These are phyloP conservation scores for Dromococcyx pavoninus DNA, from an alignment of 2,797 vertebrate species.

Conservation along the genomic window DNA sequence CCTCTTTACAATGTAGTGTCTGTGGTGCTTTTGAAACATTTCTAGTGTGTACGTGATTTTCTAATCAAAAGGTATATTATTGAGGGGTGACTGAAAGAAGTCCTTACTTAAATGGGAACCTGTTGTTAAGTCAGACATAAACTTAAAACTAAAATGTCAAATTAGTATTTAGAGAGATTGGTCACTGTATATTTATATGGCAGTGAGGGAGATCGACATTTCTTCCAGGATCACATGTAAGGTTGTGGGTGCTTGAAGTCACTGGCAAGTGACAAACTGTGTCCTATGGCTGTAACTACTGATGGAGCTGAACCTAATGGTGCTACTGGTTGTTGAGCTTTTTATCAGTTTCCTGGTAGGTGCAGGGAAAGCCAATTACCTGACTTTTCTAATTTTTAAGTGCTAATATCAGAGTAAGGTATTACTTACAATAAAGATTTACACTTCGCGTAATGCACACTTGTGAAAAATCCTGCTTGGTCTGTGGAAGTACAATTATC, in stretches of 20 bases:
- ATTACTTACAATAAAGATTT: background rate
- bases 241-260: background rate
- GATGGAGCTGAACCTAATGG: background rate
- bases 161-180: background rate
- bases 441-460: background rate
- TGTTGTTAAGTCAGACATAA: background rate
- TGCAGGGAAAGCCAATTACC: background rate
- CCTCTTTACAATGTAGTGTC: background rate
- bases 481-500: background rate
- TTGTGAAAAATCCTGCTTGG: background rate
- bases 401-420: background rate
- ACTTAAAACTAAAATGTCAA: background rate
- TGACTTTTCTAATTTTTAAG: background rate
- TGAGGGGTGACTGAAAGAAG: background rate
- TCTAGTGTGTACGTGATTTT: background rate
- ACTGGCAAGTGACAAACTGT: background rate
- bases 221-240: background rate
- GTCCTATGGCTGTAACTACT: background rate
- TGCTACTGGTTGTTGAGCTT: background rate
- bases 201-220: background rate
- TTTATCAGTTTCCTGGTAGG: background rate
- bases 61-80: background rate
- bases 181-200: background rate
- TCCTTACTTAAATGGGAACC: background rate
- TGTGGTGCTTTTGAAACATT: background rate